Base-by-base conservation (phyloP, 2,888 invertebrate species). In the Digitonthophagus gazella region DNA sequence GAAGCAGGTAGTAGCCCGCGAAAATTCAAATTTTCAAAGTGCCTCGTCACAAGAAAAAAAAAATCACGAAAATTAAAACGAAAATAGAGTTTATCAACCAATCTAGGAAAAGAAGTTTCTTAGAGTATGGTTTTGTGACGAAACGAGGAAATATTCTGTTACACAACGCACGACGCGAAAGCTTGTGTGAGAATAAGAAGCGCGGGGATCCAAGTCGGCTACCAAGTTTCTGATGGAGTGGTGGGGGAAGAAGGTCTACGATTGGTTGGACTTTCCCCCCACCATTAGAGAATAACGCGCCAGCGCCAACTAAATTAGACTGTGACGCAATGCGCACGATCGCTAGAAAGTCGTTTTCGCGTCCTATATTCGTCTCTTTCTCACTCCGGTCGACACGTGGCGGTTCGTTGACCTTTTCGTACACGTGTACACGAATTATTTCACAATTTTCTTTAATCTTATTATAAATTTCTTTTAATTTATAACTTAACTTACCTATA, bases 331-430 rank as follows among this genome's bases (percentile, higher is more conserved):
- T 72, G 72, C 74, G 73, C 74, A 72, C 75, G 71, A 67, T 54
- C 70, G 72, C 72, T 71, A 73, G 75, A 74, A 74, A 74, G 73
- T 72, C 69, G 61, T 61, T 61, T 61, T 19, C 61, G 18, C 61
- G 70, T 71, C 69, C 70, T 69, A 72, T 71, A 71, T 71, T 64
- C 58, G n/a, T 61, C 56, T 69, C 68, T 65, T 61, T 61, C 68
- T 69, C 72, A 68, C 61, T 61, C 16, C 16, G 76, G 64, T 19
- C 72, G 78, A 78, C 78, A 78, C 78, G 78, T 78, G 78, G 76
- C 77, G 72, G 78, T 77, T 77, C 78, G 77, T 75, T 75, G 78
- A 78, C 78, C 78, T 76, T 76, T 72, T n/a, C 18, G 14, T 20
- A 75, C 77, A 77, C 78, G 77, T 77, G 78, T 76, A 73, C 64